Evolutionary conservation across 2,113 vertebrate species (phyloP).

Genomic region (Notechis scutatus): DNA sequence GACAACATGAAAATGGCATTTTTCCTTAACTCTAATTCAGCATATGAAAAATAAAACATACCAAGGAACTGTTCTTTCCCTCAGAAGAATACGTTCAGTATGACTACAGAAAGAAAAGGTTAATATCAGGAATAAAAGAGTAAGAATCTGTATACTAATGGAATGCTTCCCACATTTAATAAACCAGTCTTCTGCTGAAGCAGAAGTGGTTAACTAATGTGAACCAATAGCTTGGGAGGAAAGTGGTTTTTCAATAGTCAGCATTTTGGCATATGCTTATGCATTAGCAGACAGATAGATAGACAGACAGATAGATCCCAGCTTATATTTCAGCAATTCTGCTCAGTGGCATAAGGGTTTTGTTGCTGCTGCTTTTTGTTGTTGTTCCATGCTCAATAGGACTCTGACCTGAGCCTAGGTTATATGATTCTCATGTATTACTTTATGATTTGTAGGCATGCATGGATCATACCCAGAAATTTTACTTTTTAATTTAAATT

Average conservation of each 20-base stretch:
- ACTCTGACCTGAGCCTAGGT: neutral
- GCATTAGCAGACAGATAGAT: neutral
- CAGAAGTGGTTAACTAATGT: neutral
- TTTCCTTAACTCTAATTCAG: neutral
- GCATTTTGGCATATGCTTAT: neutral
- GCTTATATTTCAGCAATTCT: neutral
- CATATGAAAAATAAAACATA: neutral
- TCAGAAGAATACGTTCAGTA: neutral
- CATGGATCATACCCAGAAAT: neutral
- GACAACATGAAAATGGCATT: slow-evolving; percentile 12
- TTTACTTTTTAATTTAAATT: neutral
- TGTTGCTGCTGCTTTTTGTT: no score
- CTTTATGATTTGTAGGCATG: neutral
- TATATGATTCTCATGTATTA: neutral
- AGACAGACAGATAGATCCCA: no score
- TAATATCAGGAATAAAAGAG: neutral
- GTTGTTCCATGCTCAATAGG: neutral
- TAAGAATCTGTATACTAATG: neutral
- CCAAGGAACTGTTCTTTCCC: neutral
- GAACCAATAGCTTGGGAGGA: neutral
- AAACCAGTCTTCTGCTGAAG: neutral
- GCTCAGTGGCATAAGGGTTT: neutral
- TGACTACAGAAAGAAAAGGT: neutral
- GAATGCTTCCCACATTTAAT: neutral
- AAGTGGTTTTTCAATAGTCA: neutral